Percentiles rank a stretch among this genome's conserved stretches.
Conservation (phyloP, 2,888 invertebrate genomes). For the Agonopterix subpropinquella region DNA sequence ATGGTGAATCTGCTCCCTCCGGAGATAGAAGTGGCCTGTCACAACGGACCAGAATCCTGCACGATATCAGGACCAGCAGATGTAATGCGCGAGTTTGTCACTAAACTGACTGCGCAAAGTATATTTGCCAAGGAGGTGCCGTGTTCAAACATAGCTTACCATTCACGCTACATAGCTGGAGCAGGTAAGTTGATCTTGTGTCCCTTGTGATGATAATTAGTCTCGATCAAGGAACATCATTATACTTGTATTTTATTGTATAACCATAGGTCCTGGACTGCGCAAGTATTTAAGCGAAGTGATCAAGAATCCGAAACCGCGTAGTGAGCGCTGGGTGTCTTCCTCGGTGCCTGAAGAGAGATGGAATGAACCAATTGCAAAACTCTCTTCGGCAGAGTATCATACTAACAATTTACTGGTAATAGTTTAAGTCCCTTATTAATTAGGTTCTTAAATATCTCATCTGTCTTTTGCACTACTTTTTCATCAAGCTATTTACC, state of each 20-base stretch:
- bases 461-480: no score
- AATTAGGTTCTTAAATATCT: no score
- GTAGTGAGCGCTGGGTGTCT: constrained; percentile 88
- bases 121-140: constrained; percentile 63
- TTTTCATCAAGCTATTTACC: no score
- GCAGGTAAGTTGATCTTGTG: constrained; percentile 49
- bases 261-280: constrained; percentile 47
- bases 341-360: constrained; percentile 81
- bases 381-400: constrained; percentile 86
- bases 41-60: constrained; percentile 85
- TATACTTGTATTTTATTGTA: no score
- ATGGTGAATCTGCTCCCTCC: constrained; percentile 60
- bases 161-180: constrained; percentile 86
- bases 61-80: constrained; percentile 86
- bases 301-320: constrained; percentile 77
- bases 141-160: constrained; percentile 91
- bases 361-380: constrained; percentile 36
- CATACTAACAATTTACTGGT: constrained; percentile 87
- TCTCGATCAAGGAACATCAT: no score
- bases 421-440: constrained; percentile 18
- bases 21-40: constrained; percentile 85
- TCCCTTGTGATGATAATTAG: no score
- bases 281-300: constrained; percentile 75
- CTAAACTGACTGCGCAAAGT: constrained; percentile 40
- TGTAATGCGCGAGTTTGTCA: constrained; percentile 76